Conservation (phyloP, 1,140 invertebrate genomes). For the Drosophila athabasca region DNA sequence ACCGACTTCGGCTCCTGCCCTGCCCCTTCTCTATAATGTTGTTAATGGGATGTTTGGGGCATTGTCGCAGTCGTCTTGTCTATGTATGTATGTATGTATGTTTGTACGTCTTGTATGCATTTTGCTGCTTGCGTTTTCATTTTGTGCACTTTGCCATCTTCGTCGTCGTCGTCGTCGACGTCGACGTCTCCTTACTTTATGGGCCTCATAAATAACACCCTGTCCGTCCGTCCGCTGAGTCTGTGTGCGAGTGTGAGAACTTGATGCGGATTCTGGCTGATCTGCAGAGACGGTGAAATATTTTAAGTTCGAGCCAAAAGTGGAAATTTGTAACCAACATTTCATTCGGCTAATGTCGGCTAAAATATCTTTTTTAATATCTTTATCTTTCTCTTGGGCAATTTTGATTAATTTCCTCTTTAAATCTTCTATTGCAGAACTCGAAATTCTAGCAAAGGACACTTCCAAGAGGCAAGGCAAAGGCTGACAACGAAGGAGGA, state of each 20-base stretch:
- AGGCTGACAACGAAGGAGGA: background rate
- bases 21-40: background rate
- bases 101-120: slow-evolving; percentile 22
- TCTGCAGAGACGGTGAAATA: slow-evolving; percentile 33
- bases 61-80: slow-evolving; percentile 68
- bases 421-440: slow-evolving; percentile 39
- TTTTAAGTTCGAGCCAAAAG: slow-evolving; percentile 33
- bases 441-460: background rate
- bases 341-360: slow-evolving; percentile 50
- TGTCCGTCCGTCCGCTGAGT: slow-evolving; percentile 36
- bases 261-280: slow-evolving; percentile 21
- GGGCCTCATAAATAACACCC: slow-evolving; percentile 73
- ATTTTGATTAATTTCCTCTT: slow-evolving; percentile 5
- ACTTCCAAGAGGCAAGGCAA: background rate
- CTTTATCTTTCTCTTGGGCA: too few species aligned
- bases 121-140: slow-evolving; percentile 50
- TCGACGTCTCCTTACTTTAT: slow-evolving; percentile 54
- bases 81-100: slow-evolving; percentile 40
- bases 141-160: slow-evolving; percentile 69
- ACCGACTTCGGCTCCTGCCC: background rate
- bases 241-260: slow-evolving; percentile 25
- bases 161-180: slow-evolving; percentile 23
- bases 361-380: too few species aligned
- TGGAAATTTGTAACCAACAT: slow-evolving; percentile 36
- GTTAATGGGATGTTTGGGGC: slow-evolving; percentile 71